Evolutionary conservation across 2,888 invertebrate species (phyloP), one percentile per base, ranked within the genome.

Genomic region (Nipponacmea schrenckii): DNA sequence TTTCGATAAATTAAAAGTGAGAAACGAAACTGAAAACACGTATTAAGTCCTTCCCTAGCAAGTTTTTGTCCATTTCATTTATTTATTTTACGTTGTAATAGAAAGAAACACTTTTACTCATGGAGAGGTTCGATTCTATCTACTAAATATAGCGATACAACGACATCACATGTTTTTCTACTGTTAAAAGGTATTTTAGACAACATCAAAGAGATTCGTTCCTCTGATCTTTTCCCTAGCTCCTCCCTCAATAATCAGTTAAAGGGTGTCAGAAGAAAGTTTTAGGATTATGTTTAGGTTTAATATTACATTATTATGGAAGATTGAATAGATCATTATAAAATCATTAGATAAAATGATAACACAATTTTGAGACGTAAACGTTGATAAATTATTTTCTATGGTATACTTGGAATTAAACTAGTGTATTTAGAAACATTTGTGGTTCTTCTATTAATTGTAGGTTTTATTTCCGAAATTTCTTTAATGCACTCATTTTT

Each of bases 41-140:
- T 56, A 8, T 14, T 24, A 24, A 10, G 56, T 24, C 24, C 56
- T 24, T 56, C 20, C 24, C 56, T 24, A 20, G 20, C 56, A 24
- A 39, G 20, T 56, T 56, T 56, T 56, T 56, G 24, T 20, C 12
- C 56, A 24, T 20, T 14, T 14, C 24, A 24, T 56, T 20, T 56
- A 24, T 56, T 56, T 56, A 56, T 56, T 56, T 56, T 56, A 56
- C 56, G 56, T 56, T 56, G 24, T 56, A 24, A 24, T 20, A 56
- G 56, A 56, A 56, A 56, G 56, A 56, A 56, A 56, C 56, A 24
- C 39, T 56, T 56, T 56, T 20, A 56, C 56, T 56, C 56, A 24
- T 56, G 20, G 10, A 24, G 20, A 56, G 10, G 24, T 56, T 56
- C 56, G 56, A 56, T 56, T 56, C 56, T 56, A 24, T 56, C 20